Percentiles rank a stretch among this genome's conserved stretches.
phyloP scores from a whole-genome alignment of 2,888 invertebrate species.

The Electrophaes corylata region DNA sequence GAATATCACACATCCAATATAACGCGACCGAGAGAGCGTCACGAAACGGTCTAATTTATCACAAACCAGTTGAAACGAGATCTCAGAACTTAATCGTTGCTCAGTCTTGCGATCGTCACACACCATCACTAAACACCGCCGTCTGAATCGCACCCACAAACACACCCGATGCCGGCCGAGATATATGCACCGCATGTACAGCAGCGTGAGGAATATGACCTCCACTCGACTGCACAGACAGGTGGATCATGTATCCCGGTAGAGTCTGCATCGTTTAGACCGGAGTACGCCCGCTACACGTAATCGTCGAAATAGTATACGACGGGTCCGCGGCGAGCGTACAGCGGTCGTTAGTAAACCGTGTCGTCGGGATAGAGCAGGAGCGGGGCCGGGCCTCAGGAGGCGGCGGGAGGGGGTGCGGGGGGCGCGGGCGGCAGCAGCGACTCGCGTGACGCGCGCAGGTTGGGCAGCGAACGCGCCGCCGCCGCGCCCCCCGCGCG shows the following conservation, averaged over 20 bases:
- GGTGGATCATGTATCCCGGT: neutral
- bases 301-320: conserved; percentile 40
- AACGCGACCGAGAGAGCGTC: conserved; percentile 16
- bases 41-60: conserved; percentile 13
- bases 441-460: conserved; percentile 85
- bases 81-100: conserved; percentile 14
- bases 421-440: conserved; percentile 43
- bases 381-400: conserved; percentile 71
- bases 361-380: conserved; percentile 73
- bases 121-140: conserved; percentile 5
- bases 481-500: conserved; percentile 69
- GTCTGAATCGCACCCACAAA: conserved; percentile 7
- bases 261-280: neutral
- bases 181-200: neutral
- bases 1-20: conserved; percentile 8
- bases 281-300: conserved; percentile 36
- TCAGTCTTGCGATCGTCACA: conserved; percentile 20
- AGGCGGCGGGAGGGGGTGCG: conserved; percentile 47
- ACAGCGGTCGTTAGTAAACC: conserved; percentile 62
- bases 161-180: neutral
- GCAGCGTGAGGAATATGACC: too few species aligned
- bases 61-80: conserved; percentile 27
- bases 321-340: conserved; percentile 35
- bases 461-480: conserved; percentile 87
- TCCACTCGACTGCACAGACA: neutral